Evolutionary conservation across 2,888 invertebrate species (phyloP), one percentile per base, ranked within the genome.

Genomic region (Philereme vetulata): DNA sequence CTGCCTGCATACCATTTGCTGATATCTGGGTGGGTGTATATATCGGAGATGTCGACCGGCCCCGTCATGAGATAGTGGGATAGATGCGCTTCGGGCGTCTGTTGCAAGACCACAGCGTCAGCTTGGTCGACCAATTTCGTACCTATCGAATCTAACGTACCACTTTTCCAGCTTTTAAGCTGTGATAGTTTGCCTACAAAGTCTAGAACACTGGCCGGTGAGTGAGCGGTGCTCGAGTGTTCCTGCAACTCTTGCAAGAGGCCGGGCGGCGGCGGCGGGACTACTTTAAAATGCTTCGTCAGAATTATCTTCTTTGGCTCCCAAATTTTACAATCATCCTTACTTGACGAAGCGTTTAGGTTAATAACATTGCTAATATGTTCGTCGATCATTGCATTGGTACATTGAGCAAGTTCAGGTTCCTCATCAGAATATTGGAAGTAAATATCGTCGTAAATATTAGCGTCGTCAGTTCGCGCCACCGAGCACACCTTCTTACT

Each of bases 341-440:
- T 92, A 66, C 89, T 91, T 10, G 91, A 91, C 4, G 91, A 90
- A 2, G 91, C 90, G 57, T 91, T 90, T 4, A 92, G 78, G 57
- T 91, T 90, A 52, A 93, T 93, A 36, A 93, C 93, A 62, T 93
- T 93, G 62, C 93, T 91, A 43, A 93, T 85, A 67, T 93, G 93
- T 66, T 91, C 91, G 64, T 90, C 90, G 62, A 91, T 71, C 50
- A 90, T 72, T 60, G 81, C 87, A 67, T 83, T 88, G 61, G 90
- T 83, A 77, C 90, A 88, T 60, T 91, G 92, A 4, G 93, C 92
- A 57, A 93, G 90, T 62, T 92, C 93, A 0, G 93, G 93, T 62
- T 93, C 93, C 55, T 94, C 94, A 69, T 94, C 94, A 62, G 94
- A 93, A 67, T 93, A 94, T 76, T 94, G 93, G 68, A 93, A 93